phyloP scores from a whole-genome alignment of 2,888 invertebrate genomes.

The Rotaria magnacalcarata region DNA sequence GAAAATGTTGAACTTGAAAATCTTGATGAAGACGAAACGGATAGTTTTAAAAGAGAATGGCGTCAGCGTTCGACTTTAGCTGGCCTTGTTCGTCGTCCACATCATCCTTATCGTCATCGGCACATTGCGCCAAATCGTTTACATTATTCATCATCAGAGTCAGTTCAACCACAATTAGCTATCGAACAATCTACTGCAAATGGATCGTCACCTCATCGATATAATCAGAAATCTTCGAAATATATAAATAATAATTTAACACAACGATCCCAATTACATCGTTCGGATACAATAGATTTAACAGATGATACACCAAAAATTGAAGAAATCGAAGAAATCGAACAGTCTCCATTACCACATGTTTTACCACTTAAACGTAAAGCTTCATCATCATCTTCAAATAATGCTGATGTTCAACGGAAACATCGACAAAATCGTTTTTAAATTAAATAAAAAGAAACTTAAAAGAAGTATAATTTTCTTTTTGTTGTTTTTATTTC shows the following conservation, averaged over 20 bases:
- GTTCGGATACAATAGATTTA: conserved; percentile 24
- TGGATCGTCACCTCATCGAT: not conserved
- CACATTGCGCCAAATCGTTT: not conserved
- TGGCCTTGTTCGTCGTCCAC: not conserved
- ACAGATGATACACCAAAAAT: conserved; percentile 8
- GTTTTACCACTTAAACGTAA: not conserved
- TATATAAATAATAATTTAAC: not conserved
- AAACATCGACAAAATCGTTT: conserved; percentile 4
- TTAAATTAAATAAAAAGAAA: not conserved
- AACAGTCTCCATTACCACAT: not conserved
- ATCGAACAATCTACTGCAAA: not conserved
- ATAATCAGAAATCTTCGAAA: not conserved
- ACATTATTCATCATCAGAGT: not conserved
- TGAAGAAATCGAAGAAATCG: not conserved
- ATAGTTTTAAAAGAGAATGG: conserved; percentile 12
- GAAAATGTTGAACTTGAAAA: conserved; percentile 45
- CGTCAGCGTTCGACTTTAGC: not conserved
- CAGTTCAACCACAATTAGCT: not conserved
- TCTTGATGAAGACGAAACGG: conserved; percentile 40
- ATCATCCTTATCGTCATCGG: not conserved
- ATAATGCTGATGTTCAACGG: not conserved
- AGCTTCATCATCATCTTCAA: not conserved
- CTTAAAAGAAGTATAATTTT: not conserved
- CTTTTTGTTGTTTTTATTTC: not conserved
- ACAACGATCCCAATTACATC: not conserved